phyloP scores from a whole-genome alignment of 2,888 invertebrate genomes.

The Hololepta plana region DNA sequence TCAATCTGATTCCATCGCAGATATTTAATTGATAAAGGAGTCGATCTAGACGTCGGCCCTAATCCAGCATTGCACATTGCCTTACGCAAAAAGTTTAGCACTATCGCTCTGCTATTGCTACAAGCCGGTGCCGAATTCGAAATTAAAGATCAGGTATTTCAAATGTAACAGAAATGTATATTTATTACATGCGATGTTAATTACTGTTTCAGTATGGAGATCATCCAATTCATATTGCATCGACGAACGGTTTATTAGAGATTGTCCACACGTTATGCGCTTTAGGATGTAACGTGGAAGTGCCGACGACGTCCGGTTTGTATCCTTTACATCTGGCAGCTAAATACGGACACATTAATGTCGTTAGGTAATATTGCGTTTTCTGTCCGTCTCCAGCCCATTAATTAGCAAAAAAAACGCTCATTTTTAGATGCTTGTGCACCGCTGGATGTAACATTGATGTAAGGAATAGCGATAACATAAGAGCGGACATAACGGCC shows the following conservation, averaged over 20 bases:
- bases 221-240: slow-evolving; percentile 39
- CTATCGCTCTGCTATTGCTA: slow-evolving; percentile 38
- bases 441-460: slow-evolving; percentile 53
- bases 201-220: slow-evolving; percentile 32
- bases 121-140: slow-evolving; percentile 41
- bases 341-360: slow-evolving; percentile 48
- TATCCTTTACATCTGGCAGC: slow-evolving; percentile 55
- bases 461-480: slow-evolving; percentile 46
- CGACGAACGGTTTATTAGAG: slow-evolving; percentile 32
- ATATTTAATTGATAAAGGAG: slow-evolving; percentile 23
- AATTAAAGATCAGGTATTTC: slow-evolving; percentile 28
- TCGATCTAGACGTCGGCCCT: slow-evolving; percentile 24
- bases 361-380: slow-evolving; percentile 44
- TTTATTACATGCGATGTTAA: slow-evolving; percentile 1
- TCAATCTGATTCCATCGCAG: slow-evolving; percentile 12
- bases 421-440: slow-evolving; percentile 37
- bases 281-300: slow-evolving; percentile 40
- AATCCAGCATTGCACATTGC: slow-evolving; percentile 41
- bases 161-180: background rate
- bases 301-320: slow-evolving; percentile 38
- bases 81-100: slow-evolving; percentile 32
- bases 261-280: slow-evolving; percentile 40
- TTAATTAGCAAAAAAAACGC: background rate
- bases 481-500: slow-evolving; percentile 60
- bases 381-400: background rate